A percentile compares a stretch with the other conserved stretches of the same genome.
Conservation (phyloP, 1,140 invertebrate genomes). For the Drosophila chauvacae region DNA sequence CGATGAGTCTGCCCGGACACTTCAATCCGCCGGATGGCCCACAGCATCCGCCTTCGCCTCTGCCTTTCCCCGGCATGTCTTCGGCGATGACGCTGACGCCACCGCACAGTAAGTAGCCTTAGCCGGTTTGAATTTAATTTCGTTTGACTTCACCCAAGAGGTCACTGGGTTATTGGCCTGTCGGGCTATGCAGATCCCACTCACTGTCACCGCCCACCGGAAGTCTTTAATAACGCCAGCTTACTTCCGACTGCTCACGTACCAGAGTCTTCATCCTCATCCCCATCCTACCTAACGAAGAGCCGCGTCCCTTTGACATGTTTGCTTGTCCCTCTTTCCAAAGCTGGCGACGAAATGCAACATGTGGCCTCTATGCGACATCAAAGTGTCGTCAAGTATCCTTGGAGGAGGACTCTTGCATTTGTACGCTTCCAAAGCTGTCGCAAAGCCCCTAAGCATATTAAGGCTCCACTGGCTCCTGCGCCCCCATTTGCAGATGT, state of each 20-base stretch:
- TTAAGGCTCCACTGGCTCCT: constrained; percentile 41
- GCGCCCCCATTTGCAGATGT: not conserved
- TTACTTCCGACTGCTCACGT: constrained; percentile 1
- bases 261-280: not conserved
- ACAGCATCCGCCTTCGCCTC: constrained; percentile 86
- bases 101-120: constrained; percentile 89
- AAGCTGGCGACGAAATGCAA: constrained; percentile 50
- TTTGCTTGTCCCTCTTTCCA: constrained; percentile 8
- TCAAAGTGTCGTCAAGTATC: constrained; percentile 65
- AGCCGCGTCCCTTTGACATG: constrained; percentile 1
- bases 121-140: constrained; percentile 31
- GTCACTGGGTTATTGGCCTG: constrained; percentile 63
- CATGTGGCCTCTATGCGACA: constrained; percentile 63
- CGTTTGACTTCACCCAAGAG: constrained; percentile 4
- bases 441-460: constrained; percentile 76
- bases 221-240: constrained; percentile 33
- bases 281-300: not conserved
- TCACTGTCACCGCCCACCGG: constrained; percentile 11
- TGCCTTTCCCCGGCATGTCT: constrained; percentile 88
- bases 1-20: constrained; percentile 82
- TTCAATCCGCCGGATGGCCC: constrained; percentile 78
- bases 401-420: constrained; percentile 33
- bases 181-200: constrained; percentile 1
- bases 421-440: constrained; percentile 45
- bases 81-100: constrained; percentile 91